Percentiles rank a stretch among this genome's conserved stretches.
phyloP scores from a whole-genome alignment of 2,797 vertebrate genomes.

The Hydrolagus colliei region DNA sequence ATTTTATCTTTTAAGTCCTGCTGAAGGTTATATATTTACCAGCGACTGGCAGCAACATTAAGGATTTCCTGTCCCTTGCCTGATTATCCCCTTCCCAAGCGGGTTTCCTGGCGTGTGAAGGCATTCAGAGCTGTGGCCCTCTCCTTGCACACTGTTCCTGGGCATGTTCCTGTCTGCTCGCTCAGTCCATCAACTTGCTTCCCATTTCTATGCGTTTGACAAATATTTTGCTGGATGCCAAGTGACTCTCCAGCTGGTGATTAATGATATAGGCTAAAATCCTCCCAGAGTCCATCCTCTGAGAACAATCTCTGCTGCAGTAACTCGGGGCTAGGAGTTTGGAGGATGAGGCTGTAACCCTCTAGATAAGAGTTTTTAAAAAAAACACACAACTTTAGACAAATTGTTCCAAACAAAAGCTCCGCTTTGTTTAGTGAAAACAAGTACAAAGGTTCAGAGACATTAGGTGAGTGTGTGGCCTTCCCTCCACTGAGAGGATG shows the following conservation, averaged over 20 bases:
- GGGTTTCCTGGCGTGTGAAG: slow-evolving; percentile 30
- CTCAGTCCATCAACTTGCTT: slow-evolving; percentile 20
- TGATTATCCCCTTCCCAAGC: slow-evolving; percentile 30
- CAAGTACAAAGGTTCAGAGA: slow-evolving; percentile 14
- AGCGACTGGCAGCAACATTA: slow-evolving; percentile 23
- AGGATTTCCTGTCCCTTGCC: slow-evolving; percentile 29
- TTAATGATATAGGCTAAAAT: slow-evolving; percentile 21
- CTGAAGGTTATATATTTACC: slow-evolving; percentile 22
- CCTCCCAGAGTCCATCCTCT: slow-evolving; percentile 11
- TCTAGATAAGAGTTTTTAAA: not conserved
- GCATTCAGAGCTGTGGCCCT: slow-evolving; percentile 2
- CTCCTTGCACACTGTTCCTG: slow-evolving; percentile 13
- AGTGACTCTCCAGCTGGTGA: slow-evolving; percentile 14
- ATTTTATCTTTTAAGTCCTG: slow-evolving; percentile 30
- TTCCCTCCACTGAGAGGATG: slow-evolving; percentile 17
- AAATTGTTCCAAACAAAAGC: slow-evolving; percentile 18
- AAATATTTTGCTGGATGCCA: slow-evolving; percentile 29
- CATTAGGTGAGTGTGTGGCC: slow-evolving; percentile 10
- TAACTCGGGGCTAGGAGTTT: not conserved
- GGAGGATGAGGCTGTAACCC: slow-evolving; percentile 24
- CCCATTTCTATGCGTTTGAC: slow-evolving; percentile 28
- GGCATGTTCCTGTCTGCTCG: slow-evolving; percentile 26
- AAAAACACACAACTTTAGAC: not conserved
- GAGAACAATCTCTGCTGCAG: not conserved
- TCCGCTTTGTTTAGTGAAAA: slow-evolving; percentile 16